A percentile compares a stretch with the other conserved stretches of the same genome.
These are phyloP conservation scores for Manis javanica DNA, from an alignment of 2,797 vertebrate species.

Conservation along the genomic window DNA sequence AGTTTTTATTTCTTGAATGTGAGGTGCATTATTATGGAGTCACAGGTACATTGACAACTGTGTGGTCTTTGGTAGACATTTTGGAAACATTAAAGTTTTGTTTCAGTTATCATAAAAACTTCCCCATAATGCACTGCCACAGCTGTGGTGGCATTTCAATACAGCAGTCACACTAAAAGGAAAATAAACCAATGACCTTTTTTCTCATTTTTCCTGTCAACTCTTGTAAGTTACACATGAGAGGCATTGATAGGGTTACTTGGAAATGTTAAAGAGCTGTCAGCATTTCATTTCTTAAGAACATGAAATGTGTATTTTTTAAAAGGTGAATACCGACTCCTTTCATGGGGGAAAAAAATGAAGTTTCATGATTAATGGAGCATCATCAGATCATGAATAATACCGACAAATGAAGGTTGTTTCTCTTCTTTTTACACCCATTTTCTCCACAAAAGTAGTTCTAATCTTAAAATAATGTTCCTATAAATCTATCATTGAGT, in stretches of 20 bases:
- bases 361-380: background rate
- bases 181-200: background rate
- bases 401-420: background rate
- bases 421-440: background rate
- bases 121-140: background rate
- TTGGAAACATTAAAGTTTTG: background rate
- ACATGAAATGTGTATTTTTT: background rate
- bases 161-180: background rate
- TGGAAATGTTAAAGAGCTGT: background rate
- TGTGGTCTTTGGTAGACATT: background rate
- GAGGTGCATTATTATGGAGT: background rate
- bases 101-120: background rate
- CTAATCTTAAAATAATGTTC: slow-evolving; percentile 22
- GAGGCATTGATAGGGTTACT: background rate
- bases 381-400: background rate
- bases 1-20: slow-evolving; percentile 6
- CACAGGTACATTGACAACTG: no score
- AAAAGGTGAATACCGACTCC: background rate
- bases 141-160: background rate
- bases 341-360: background rate
- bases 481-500: background rate
- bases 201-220: background rate
- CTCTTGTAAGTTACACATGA: background rate
- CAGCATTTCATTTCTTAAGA: slow-evolving; percentile 12
- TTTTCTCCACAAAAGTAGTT: slow-evolving; percentile 19